Conservation (phyloP, 2,888 invertebrate genomes). For the Homarus gammarus region DNA sequence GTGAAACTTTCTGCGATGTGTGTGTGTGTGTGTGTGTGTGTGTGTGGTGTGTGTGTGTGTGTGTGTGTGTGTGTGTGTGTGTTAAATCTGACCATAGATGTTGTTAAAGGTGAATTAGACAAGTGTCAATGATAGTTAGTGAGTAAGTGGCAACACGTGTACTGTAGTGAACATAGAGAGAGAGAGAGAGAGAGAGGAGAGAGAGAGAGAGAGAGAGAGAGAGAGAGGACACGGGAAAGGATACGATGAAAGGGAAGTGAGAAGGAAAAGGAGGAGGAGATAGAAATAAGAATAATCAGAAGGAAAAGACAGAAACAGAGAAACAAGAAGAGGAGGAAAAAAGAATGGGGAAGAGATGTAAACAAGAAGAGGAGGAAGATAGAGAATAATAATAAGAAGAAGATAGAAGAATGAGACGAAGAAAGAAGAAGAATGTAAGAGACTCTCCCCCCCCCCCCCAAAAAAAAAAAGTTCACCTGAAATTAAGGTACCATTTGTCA, state of each 20-base stretch:
- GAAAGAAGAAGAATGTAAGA: slow-evolving; percentile 15
- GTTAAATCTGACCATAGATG: too few species aligned
- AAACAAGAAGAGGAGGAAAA: slow-evolving; percentile 9
- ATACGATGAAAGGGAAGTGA: neutral
- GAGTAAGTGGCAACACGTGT: too few species aligned
- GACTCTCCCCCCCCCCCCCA: too few species aligned
- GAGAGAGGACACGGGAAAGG: neutral
- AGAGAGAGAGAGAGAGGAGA: slow-evolving; percentile 12
- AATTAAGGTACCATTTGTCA: slow-evolving; percentile 51
- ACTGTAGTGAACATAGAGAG: too few species aligned
- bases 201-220: slow-evolving; percentile 26
- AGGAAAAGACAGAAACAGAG: neutral
- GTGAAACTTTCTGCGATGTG: too few species aligned
- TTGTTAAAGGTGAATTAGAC: too few species aligned
- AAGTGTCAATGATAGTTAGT: too few species aligned
- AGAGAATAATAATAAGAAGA: slow-evolving; percentile 5
- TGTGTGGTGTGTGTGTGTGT: too few species aligned
- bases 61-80: too few species aligned
- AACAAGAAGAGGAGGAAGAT: too few species aligned
- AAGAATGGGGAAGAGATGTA: too few species aligned
- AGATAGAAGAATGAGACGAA: slow-evolving; percentile 14
- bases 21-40: too few species aligned
- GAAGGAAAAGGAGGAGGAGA: slow-evolving; percentile 37
- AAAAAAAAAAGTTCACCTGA: slow-evolving; percentile 32
- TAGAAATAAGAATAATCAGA: neutral